Conservation (phyloP, 2,113 vertebrate species). For the Chaetops frenatus region DNA sequence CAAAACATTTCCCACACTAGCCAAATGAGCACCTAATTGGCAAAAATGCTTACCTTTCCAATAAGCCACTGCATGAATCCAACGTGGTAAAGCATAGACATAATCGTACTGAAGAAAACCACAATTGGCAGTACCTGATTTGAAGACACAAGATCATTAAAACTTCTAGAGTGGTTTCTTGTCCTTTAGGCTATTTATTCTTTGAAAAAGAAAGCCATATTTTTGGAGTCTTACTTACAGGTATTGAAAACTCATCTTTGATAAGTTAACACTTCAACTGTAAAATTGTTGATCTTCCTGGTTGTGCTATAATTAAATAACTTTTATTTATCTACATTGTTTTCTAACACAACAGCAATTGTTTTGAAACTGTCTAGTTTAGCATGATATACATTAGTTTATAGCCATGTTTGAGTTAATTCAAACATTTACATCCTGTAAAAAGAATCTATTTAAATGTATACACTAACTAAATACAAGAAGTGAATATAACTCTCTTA, state of each 20-base stretch:
- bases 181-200: not conserved
- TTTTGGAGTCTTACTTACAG: not conserved
- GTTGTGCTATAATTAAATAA: not conserved
- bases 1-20: not conserved
- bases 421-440: not conserved
- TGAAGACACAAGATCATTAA: not conserved
- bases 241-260: not conserved
- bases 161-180: not conserved
- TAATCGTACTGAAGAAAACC: conserved; percentile 82
- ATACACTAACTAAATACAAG: not conserved
- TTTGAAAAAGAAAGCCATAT: not conserved
- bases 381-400: not conserved
- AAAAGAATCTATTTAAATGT: not conserved
- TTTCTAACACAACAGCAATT: not conserved
- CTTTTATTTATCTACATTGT: not conserved
- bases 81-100: conserved; percentile 80
- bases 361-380: not conserved
- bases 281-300: not conserved
- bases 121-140: conserved; percentile 82
- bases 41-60: conserved; percentile 74
- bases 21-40: not conserved
- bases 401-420: not conserved
- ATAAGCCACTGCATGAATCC: conserved; percentile 86
- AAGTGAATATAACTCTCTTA: not conserved
- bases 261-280: accelerated